phyloP scores from a whole-genome alignment of 2,113 vertebrate genomes.

The Caloenas nicobarica region DNA sequence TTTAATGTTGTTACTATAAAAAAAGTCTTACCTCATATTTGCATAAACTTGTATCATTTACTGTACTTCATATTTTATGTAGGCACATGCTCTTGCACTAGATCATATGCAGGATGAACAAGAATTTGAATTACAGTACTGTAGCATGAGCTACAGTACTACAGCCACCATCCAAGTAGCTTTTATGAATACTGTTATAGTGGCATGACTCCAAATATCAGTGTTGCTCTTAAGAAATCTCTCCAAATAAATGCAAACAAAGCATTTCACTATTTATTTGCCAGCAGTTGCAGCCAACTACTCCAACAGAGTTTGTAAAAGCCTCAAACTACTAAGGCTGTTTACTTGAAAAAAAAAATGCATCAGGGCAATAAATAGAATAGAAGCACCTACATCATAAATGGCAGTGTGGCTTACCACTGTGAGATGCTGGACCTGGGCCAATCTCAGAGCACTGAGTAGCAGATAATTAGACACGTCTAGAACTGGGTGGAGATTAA shows the following conservation, averaged over 20 bases:
- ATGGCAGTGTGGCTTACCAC: neutral
- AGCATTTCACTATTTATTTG: neutral
- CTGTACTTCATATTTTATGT: neutral
- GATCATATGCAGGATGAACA: neutral
- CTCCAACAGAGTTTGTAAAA: neutral
- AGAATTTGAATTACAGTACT: neutral
- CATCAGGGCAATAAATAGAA: neutral
- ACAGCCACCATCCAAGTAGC: neutral
- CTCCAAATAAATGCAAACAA: neutral
- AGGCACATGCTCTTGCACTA: neutral
- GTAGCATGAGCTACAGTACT: neutral
- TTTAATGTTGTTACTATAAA: neutral
- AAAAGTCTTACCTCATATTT: neutral
- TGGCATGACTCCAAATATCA: neutral
- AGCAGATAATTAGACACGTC: neutral
- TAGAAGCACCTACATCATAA: neutral
- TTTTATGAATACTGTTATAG: neutral
- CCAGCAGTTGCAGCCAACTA: neutral
- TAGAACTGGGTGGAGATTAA: neutral
- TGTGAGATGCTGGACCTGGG: neutral
- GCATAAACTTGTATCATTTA: neutral
- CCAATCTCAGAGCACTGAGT: neutral
- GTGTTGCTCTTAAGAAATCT: neutral
- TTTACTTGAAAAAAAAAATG: neutral
- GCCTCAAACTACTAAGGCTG: neutral